A percentile compares a stretch with the other conserved stretches of the same genome.
Conservation (phyloP, 2,888 invertebrate species). For the Gryllus longicercus region DNA sequence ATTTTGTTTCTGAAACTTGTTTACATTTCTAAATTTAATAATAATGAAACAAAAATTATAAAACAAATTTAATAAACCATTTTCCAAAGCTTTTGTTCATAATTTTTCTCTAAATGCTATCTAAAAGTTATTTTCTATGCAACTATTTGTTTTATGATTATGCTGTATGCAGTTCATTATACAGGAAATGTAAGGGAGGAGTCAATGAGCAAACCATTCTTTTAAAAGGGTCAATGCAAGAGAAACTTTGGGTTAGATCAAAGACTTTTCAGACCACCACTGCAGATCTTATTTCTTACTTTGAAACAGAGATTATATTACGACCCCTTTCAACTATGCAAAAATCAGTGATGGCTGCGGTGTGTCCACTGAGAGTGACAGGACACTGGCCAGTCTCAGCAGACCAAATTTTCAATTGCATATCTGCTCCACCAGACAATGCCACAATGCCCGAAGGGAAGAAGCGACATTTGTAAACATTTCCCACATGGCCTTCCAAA, state of each 20-base stretch:
- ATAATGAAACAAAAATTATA: too few relatives aligned
- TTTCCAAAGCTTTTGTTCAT: too few relatives aligned
- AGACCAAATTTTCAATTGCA: slow-evolving; percentile 66
- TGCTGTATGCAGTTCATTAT: too few relatives aligned
- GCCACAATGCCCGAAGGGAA: slow-evolving; percentile 70
- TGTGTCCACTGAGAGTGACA: slow-evolving; percentile 63
- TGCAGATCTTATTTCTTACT: slow-evolving; percentile 46
- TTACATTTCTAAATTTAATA: too few relatives aligned
- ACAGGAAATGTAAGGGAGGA: too few relatives aligned
- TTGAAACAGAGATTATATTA: slow-evolving; percentile 66
- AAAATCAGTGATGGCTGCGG: slow-evolving; percentile 60
- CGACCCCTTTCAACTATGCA: slow-evolving; percentile 63
- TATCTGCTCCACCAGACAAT: slow-evolving; percentile 66
- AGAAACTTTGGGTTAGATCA: neutral
- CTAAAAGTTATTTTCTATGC: too few relatives aligned
- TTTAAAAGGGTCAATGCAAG: neutral
- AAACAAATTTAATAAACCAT: too few relatives aligned
- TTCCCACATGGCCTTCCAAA: slow-evolving; percentile 63
- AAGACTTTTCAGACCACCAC: too few relatives aligned
- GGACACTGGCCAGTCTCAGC: slow-evolving; percentile 65
- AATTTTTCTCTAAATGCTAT: too few relatives aligned
- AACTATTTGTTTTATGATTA: too few relatives aligned
- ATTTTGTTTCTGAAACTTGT: too few relatives aligned
- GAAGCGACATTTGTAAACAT: slow-evolving; percentile 63
- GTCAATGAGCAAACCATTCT: too few relatives aligned